Percentiles rank a stretch among this genome's conserved stretches.
phyloP scores from a whole-genome alignment of 2,888 invertebrate genomes.

The Tethea ocularis region DNA sequence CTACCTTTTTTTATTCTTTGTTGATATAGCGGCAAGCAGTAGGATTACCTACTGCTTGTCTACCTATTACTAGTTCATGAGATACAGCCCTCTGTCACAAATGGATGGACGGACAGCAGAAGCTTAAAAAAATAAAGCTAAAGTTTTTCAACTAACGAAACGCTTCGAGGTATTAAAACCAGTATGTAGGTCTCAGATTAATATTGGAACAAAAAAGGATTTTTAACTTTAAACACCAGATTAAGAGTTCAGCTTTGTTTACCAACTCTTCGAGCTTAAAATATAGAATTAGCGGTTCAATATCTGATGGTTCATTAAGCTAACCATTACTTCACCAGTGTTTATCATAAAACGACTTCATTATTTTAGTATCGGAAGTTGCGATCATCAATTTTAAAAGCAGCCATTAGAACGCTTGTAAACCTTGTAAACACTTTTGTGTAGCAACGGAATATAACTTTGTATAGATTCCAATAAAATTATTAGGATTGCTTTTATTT shows the following conservation, averaged over 20 bases:
- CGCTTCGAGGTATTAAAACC: neutral
- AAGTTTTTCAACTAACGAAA: neutral
- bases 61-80: too few species aligned
- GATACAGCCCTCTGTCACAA: too few species aligned
- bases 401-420: slow-evolving; percentile 53
- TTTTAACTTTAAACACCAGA: too few species aligned
- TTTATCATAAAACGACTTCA: slow-evolving; percentile 34
- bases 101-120: too few species aligned
- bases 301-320: slow-evolving; percentile 5
- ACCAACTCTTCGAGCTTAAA: neutral
- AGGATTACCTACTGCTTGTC: too few species aligned
- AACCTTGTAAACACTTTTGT: slow-evolving; percentile 51
- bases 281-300: neutral
- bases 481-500: neutral
- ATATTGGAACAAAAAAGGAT: too few species aligned
- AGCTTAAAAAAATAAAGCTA: neutral
- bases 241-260: too few species aligned
- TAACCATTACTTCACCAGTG: slow-evolving; percentile 13
- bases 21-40: too few species aligned
- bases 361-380: slow-evolving; percentile 53
- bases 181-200: too few species aligned
- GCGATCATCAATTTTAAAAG: slow-evolving; percentile 53
- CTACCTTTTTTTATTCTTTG: too few species aligned
- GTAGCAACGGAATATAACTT: slow-evolving; percentile 2
- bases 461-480: neutral